Base-by-base conservation (phyloP, 2,888 invertebrate species). In the Leptopilina myrica region DNA sequence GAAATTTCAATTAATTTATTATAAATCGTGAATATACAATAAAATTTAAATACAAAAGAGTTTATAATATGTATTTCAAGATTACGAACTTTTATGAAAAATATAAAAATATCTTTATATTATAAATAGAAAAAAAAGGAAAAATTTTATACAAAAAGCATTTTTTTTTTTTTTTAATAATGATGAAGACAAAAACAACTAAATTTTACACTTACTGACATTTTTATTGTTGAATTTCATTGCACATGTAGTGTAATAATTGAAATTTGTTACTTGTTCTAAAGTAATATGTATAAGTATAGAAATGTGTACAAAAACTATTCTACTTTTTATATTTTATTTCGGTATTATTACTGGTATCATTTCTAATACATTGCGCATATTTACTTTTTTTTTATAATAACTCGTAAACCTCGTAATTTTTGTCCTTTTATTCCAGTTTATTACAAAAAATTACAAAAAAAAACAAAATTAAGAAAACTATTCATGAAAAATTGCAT, bases 301-400 rank as follows among this genome's bases (percentile, higher is more conserved):
- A 89, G 87, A 90, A 89, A 90, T 89, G 87, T 89, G 90, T 90
- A 90, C 90, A 90, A 90, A 90, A 90, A 85, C 89, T 90, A 90
- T 83, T 83, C 89, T 90, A 89, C 84, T 78, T 85, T 80, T 86
- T 82, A 84, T 83, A 80, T 26, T 77, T 81, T 78, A 79, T 49
- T 15, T 75, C 77, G 64, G 65, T 78, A 62, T 43, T 33, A 67
- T 79, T 78, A 75, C 77, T 46, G 78, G 76, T 78, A 77, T 64
- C 67, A 77, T 76, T 67, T 12, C 65, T 80, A 80, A 80, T 64
- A 79, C 76, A 49, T 62, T 80, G 79, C 79, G 78, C 79, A 76
- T 78, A 82, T 77, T 81, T 80, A 56, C 49, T 81, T 76, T 33
- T 26, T 26, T 33, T 33, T 53, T 40, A 64, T 64, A 14, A 56